phyloP scores from a whole-genome alignment of 2,888 invertebrate species.

The Monopis laevigella region DNA sequence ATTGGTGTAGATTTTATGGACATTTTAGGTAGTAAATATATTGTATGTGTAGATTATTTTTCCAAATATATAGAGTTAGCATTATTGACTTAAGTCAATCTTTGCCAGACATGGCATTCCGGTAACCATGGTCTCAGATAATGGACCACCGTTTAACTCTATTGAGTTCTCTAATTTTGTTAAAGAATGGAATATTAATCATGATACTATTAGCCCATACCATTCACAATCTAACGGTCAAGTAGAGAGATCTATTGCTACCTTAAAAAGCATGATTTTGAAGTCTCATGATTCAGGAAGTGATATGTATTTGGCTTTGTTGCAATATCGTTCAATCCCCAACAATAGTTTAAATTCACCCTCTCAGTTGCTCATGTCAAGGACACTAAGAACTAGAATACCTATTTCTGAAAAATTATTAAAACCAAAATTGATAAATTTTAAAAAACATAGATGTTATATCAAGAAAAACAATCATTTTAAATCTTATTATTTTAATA shows the following conservation, averaged over 20 bases:
- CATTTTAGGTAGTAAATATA: not conserved
- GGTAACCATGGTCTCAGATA: too few species aligned
- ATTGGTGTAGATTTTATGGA: conserved; percentile 1
- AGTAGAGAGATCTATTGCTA: too few species aligned
- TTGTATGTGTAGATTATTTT: not conserved
- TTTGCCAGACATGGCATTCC: too few species aligned
- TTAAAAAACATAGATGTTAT: not conserved
- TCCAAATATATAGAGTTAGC: conserved; percentile 4
- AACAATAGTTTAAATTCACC: conserved; percentile 3
- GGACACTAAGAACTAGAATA: not conserved
- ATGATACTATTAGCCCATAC: too few species aligned
- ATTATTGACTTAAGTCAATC: not conserved
- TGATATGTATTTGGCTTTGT: too few species aligned
- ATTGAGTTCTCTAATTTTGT: too few species aligned
- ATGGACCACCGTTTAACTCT: too few species aligned
- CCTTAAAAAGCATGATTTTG: too few species aligned
- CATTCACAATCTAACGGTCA: too few species aligned
- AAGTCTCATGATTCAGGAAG: too few species aligned
- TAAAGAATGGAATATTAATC: too few species aligned
- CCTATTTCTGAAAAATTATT: conserved; percentile 1
- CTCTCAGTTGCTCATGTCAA: not conserved
- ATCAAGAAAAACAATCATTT: not conserved
- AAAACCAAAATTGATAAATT: not conserved
- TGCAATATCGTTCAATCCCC: conserved; percentile 5
- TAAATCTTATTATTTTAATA: not conserved